phyloP scores from a whole-genome alignment of 2,113 vertebrate species.

The Callionymus lyra region DNA sequence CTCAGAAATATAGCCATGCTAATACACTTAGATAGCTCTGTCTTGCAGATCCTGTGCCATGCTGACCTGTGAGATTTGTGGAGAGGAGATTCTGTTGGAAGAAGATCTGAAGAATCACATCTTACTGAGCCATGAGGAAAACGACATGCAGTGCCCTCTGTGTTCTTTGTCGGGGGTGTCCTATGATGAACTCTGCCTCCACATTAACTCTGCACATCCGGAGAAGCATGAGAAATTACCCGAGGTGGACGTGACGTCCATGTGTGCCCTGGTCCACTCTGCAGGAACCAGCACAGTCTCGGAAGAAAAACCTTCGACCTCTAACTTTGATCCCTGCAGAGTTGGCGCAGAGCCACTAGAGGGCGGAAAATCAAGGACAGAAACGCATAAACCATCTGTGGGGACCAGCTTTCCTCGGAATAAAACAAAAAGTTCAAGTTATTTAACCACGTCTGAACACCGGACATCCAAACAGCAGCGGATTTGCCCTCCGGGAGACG shows the following conservation, averaged over 20 bases:
- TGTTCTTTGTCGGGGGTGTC: slow-evolving; percentile 64
- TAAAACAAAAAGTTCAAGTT: neutral
- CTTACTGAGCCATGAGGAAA: slow-evolving; percentile 59
- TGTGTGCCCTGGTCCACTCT: neutral
- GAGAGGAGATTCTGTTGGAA: slow-evolving; percentile 62
- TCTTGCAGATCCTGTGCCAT: slow-evolving; percentile 36
- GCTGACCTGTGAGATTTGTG: slow-evolving; percentile 73
- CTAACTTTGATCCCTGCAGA: neutral
- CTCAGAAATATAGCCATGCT: no score
- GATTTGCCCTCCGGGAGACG: slow-evolving; percentile 17
- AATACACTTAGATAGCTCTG: no score
- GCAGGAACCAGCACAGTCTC: neutral
- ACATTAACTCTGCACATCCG: slow-evolving; percentile 61
- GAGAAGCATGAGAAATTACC: slow-evolving; percentile 31
- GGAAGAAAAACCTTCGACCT: neutral
- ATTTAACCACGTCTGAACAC: slow-evolving; percentile 7
- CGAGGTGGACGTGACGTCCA: neutral
- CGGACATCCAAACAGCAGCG: slow-evolving; percentile 29
- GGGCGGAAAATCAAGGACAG: no score
- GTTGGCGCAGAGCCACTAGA: neutral
- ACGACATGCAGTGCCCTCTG: slow-evolving; percentile 60
- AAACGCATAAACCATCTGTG: neutral
- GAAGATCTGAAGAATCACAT: slow-evolving; percentile 66
- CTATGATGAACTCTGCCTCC: slow-evolving; percentile 67
- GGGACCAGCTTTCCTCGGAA: neutral